Evolutionary conservation across 2,888 invertebrate genomes (phyloP).

Genomic region (Lomographa bimaculata): DNA sequence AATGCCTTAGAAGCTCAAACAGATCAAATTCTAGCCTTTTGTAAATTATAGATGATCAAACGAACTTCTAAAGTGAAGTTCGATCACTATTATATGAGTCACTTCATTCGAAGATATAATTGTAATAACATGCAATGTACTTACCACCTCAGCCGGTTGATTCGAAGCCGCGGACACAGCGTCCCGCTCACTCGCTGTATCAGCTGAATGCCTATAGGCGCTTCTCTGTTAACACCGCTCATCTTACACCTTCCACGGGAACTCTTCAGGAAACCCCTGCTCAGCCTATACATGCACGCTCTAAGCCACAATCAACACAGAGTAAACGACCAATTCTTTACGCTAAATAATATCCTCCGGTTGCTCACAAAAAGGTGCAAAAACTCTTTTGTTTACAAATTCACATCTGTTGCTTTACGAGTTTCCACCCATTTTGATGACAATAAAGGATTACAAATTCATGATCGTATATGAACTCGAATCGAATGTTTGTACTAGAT

Average conservation of each 20-base stretch:
- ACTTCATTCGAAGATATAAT: no score
- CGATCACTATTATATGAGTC: no score
- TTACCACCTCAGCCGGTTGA: slow-evolving; percentile 87
- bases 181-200: slow-evolving; percentile 79
- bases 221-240: slow-evolving; percentile 81
- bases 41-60: no score
- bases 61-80: no score
- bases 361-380: no score
- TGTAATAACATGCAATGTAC: slow-evolving; percentile 36
- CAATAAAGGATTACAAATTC: no score
- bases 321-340: slow-evolving; percentile 39
- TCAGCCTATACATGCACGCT: slow-evolving; percentile 11
- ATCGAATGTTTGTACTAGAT: no score
- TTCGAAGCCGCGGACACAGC: slow-evolving; percentile 84
- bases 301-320: slow-evolving; percentile 37
- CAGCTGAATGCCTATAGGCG: slow-evolving; percentile 86
- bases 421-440: no score
- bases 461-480: no score
- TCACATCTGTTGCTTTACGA: neutral
- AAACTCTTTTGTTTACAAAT: slow-evolving; percentile 52
- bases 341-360: no score
- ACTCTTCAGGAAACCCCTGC: slow-evolving; percentile 4
- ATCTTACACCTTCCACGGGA: slow-evolving; percentile 50
- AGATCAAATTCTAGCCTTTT: no score
- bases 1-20: no score